Evolutionary conservation across 35 echinoderm and acorn worm species (phyloP), one percentile per base, ranked within the genome.

Genomic region (Chiridota heheva): DNA sequence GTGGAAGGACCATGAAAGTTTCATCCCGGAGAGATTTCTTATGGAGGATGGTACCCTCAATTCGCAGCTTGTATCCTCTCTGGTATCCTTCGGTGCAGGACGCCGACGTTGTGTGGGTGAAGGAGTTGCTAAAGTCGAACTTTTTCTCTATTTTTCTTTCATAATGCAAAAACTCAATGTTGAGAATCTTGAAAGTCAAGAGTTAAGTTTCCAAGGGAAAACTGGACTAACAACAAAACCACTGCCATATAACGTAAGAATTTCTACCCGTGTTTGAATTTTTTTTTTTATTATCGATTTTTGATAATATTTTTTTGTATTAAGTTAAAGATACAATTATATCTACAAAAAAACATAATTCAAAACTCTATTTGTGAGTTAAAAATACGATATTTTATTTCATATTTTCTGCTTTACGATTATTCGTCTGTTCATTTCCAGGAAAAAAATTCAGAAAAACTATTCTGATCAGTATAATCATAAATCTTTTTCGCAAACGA

Each of bases 141-240:
- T 87, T 3, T 87, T 79, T 49, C 48, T 87, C 4, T 77, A 65
- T 29, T 69, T 79, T n/a, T 29, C 74, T 17, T 60, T 42, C 0
- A 24, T 87, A 31, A 44, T 87, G 41, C 84, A 87, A 53, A 60
- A 67, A 5, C 79, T 75, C 79, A 3, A 69, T 8, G 77, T 87
- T 39, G 62, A 58, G 12, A 60, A 58, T 78, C 75, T 57, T 22
- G 75, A 78, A 20, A 58, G 75, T 60, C 51, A 78, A 35, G 62
- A 33, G 51, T 34, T 78, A 30, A 78, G 75, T 61, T n/a, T 78
- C 18, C 28, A 78, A 60, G 75, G 55, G 2, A 60, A 34, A 61
- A 34, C 48, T 37, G 75, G 75, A 4, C 46, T 78, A 1, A 58
- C 62, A 27, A 60, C 75, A 17, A 78, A 78, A 35, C 75, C 75